A percentile compares a stretch with the other conserved stretches of the same genome.
phyloP scores from a whole-genome alignment of 1,140 invertebrate species.

The Marisa cornuarietis region DNA sequence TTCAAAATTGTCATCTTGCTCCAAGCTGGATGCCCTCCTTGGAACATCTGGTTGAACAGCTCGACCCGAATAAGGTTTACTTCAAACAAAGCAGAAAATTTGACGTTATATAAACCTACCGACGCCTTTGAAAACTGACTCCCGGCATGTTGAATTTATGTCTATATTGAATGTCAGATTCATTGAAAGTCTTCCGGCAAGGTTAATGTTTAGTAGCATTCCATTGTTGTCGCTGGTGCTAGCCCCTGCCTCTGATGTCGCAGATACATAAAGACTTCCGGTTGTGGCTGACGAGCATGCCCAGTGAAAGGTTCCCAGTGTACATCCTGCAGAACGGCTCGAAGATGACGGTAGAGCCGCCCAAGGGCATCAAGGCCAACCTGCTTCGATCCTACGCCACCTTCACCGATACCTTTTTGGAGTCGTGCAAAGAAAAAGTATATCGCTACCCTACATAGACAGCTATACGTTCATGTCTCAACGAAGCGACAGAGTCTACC shows the following conservation, averaged over 20 bases:
- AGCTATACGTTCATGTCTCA: neutral
- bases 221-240: too few relatives aligned
- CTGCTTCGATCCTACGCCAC: slow-evolving; percentile 63
- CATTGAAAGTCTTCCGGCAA: too few relatives aligned
- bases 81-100: neutral
- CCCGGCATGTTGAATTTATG: too few relatives aligned
- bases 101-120: neutral
- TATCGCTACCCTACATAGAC: neutral
- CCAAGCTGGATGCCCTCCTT: slow-evolving; percentile 67
- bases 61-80: slow-evolving; percentile 63
- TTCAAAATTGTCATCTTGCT: slow-evolving; percentile 68
- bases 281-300: slow-evolving; percentile 68
- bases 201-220: too few relatives aligned
- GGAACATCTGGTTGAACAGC: slow-evolving; percentile 65
- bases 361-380: slow-evolving; percentile 67
- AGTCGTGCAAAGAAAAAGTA: slow-evolving; percentile 60
- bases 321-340: slow-evolving; percentile 68
- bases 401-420: slow-evolving; percentile 65
- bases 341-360: slow-evolving; percentile 68
- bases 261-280: slow-evolving; percentile 68
- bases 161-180: too few relatives aligned
- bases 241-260: neutral
- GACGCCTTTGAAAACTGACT: too few relatives aligned
- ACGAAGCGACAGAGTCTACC: neutral
- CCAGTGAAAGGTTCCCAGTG: slow-evolving; percentile 65